Base-by-base conservation (phyloP, 2,888 invertebrate genomes). In the Dascillus cervinus region DNA sequence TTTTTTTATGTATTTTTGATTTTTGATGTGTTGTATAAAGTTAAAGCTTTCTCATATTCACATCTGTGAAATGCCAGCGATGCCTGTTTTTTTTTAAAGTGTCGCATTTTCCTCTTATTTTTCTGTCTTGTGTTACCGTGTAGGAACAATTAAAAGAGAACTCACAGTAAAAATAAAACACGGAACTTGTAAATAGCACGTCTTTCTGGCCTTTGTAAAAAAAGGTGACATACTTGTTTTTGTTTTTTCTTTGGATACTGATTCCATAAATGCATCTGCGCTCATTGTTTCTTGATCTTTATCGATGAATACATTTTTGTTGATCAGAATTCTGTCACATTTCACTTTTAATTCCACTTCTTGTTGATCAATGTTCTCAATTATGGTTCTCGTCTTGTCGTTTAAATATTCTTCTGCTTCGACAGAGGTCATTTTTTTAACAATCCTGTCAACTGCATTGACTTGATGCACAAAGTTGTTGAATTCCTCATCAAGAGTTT, bases 221-320 rank as follows among this genome's bases (percentile, higher is more conserved):
- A n/a, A n/a, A n/a, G n/a, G n/a, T n/a, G n/a, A n/a, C n/a, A n/a
- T n/a, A n/a, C n/a, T n/a, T n/a, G n/a, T n/a, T n/a, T n/a, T n/a
- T n/a, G n/a, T n/a, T n/a, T n/a, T n/a, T n/a, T 89, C 88, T 47
- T 72, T 73, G 52, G 84, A 79, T 3, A 87, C 65, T 58, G 76
- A 75, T 32, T 70, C 71, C 85, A 85, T 88, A 62, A 87, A 89
- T 2, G 71, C 51, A 27, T 58, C 64, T 65, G 58, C 65, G 1
- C 67, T 67, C 60, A 64, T 65, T 39, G 61, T 60, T 14, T 51
- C 52, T n/a, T 61, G 56, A 47, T 64, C 57, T 13, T 36, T 48
- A 8, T 64, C 62, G 26, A 63, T 66, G 4, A 61, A 37, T 3
- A 56, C 58, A 19, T 52, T 55, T 49, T 71, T 69, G 49, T 86